Conservation (phyloP, 2,113 vertebrate genomes). For the Condylura cristata region DNA sequence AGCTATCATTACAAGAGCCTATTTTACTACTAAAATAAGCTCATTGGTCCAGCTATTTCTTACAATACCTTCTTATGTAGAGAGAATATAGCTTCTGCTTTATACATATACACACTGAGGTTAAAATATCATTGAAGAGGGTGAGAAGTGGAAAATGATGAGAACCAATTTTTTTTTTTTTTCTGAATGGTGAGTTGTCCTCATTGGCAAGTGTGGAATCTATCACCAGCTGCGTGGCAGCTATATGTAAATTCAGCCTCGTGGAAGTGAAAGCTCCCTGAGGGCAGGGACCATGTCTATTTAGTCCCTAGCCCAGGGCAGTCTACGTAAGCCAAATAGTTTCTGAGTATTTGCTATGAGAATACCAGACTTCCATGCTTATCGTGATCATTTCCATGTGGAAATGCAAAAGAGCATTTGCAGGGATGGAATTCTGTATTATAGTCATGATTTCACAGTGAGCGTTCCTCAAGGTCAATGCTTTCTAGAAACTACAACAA, state of each 20-base stretch:
- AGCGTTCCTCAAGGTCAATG: neutral
- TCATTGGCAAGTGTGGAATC: neutral
- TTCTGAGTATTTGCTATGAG: neutral
- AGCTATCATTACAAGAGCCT: neutral
- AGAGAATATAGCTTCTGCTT: neutral
- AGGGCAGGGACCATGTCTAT: neutral
- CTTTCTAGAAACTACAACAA: neutral
- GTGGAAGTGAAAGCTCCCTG: neutral
- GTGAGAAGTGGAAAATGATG: neutral
- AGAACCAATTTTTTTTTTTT: neutral
- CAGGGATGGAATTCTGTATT: neutral
- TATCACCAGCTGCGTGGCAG: neutral
- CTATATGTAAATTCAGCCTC: neutral
- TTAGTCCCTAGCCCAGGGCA: neutral
- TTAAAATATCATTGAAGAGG: neutral
- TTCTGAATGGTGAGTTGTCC: neutral
- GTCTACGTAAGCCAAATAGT: too few species aligned
- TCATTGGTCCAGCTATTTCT: neutral
- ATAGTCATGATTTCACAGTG: neutral
- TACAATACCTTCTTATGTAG: conserved; percentile 23
- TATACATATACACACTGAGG: neutral
- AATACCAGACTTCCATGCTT: neutral
- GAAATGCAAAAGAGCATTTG: neutral
- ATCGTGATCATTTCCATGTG: neutral
- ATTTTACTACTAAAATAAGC: neutral